Evolutionary conservation across 1,140 invertebrate genomes (phyloP).

Genomic region (Bilobella aurantiaca): DNA sequence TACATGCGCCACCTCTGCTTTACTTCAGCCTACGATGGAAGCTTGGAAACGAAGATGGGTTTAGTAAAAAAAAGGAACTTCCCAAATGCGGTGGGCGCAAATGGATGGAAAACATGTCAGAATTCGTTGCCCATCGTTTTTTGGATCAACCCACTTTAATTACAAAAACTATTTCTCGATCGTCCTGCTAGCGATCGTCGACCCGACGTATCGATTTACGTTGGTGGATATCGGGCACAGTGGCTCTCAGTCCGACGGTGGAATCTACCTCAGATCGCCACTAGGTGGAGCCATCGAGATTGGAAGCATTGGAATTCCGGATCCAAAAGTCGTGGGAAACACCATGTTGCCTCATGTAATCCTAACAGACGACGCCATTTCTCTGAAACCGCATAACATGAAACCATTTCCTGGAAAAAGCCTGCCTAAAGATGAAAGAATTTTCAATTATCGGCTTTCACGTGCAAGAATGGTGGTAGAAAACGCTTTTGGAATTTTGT

Average conservation of each 20-base stretch:
- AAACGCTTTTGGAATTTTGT: constrained; percentile 47
- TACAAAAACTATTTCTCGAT: constrained; percentile 38
- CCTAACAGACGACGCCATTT: constrained; percentile 34
- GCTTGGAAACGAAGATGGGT: constrained; percentile 19
- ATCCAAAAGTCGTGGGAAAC: constrained; percentile 23
- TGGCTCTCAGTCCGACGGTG: constrained; percentile 33
- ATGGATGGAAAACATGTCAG: constrained; percentile 39
- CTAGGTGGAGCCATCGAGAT: constrained; percentile 23
- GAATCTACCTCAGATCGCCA: constrained; percentile 26
- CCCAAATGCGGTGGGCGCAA: constrained; percentile 37
- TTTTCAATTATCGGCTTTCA: constrained; percentile 19
- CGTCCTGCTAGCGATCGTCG: constrained; percentile 35
- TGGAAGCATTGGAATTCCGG: constrained; percentile 25
- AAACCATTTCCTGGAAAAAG: constrained; percentile 39
- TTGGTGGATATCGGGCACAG: constrained; percentile 34
- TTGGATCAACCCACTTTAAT: constrained; percentile 37
- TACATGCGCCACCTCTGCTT: too few relatives aligned
- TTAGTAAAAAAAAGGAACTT: constrained; percentile 35
- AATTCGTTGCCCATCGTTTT: constrained; percentile 26
- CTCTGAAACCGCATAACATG: constrained; percentile 36
- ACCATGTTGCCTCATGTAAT: constrained; percentile 27
- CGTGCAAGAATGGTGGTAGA: constrained; percentile 41
- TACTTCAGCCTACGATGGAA: too few relatives aligned
- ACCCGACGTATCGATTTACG: constrained; percentile 32
- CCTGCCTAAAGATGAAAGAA: background rate